Conservation (phyloP, 2,113 vertebrate species). For the Microtus montanus region DNA sequence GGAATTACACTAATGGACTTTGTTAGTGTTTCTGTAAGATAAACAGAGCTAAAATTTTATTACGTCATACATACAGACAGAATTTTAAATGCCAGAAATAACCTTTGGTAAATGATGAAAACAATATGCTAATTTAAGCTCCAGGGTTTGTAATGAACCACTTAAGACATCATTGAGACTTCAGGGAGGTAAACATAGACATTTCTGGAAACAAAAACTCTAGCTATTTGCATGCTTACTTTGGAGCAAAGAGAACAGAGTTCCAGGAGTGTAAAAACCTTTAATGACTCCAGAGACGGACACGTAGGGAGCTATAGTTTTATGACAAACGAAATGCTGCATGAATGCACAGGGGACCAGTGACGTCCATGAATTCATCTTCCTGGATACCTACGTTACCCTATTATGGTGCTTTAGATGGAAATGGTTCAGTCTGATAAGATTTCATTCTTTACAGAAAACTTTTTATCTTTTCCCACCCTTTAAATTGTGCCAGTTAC, state of each 20-base stretch:
- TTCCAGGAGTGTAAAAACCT: not conserved
- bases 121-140: slow-evolving; percentile 38
- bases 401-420: not conserved
- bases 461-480: not conserved
- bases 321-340: not conserved
- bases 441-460: not conserved
- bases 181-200: not conserved
- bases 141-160: slow-evolving; percentile 45
- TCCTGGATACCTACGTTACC: not conserved
- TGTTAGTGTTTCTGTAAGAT: slow-evolving; percentile 6
- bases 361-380: not conserved
- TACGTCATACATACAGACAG: not conserved
- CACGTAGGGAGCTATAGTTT: not conserved
- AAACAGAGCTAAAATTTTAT: slow-evolving; percentile 37
- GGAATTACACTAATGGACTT: not conserved
- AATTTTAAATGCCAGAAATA: slow-evolving; percentile 43
- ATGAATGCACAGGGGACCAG: not conserved
- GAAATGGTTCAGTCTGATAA: not conserved
- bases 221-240: not conserved
- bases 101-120: slow-evolving; percentile 29
- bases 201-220: slow-evolving; percentile 13
- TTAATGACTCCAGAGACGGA: not conserved
- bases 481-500: slow-evolving; percentile 3
- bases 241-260: not conserved
- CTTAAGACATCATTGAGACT: not conserved